Base-by-base conservation (phyloP, 2,888 invertebrate species). In the Charanyca ferruginea region DNA sequence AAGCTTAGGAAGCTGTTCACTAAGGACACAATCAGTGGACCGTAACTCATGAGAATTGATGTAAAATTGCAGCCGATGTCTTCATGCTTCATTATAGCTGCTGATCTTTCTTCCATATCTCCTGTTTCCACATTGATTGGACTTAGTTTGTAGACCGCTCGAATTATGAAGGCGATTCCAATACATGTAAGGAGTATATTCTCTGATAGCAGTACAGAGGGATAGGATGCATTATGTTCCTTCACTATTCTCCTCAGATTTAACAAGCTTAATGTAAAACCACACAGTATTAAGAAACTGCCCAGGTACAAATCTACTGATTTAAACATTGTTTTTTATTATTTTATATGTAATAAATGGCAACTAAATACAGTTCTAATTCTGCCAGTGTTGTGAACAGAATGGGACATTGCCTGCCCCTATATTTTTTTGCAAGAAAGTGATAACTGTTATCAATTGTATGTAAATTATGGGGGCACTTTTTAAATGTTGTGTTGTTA, bases 1-100 rank as follows among this genome's bases (percentile, higher is more conserved):
- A 95, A 83, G 58, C 89, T 93, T 11, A 94, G 42, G 73, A 95
- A 95, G 73, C 94, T 95, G 72, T 95, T 95, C 0, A 94, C 93
- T 47, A 94, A 80, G 5, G 95, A 92, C 32, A 93, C 83, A 25
- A 94, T 87, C 18, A 93, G 69, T 1, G 95, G 95, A 45, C 94
- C 94, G 20, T 93, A 95, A 47, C 90, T 90, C 74, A 92, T 83
- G 18, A 95, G 72, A 13, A 92, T 77, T 42, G 89, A 83, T 53
- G 83, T 67, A 64, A 91, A 91, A 42, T 87, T 89, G 70, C 95
- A 95, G 25, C 87, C 76, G 23, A 84, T 78, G 8, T 66, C 76
- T 58, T 79, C 76, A 58, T 76, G 55, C 41, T 77, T 80, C 42
- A 70, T 78, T 35, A 80, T 74, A 3, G 79, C 81, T 4, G 77